Base-by-base conservation (phyloP, 2,797 vertebrate genomes). In the Morus bassanus region DNA sequence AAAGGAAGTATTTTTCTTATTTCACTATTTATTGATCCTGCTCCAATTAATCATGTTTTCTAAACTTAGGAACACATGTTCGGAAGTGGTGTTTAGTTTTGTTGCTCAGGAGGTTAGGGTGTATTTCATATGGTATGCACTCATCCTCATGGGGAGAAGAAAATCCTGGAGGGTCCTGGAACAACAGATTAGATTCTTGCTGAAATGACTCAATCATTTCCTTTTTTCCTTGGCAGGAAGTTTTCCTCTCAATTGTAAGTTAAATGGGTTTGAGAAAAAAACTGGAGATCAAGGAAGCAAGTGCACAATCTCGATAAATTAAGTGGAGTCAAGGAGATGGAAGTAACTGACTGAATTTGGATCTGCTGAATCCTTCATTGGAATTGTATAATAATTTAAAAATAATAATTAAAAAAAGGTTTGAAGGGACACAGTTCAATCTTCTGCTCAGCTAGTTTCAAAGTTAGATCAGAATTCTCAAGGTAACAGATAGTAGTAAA, bases 71-170 rank as follows among this genome's bases (percentile, higher is more conserved):
- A 89, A 90, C 95, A 93, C 2, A 0, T 97, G 94, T 95, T 95
- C 4, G 4, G 88, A 87, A 91, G 64, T 94, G 60, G 35, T 85
- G 65, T 72, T 95, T 80, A 68, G 59, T 74, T 96, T 56, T 78
- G 74, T 85, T 93, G 76, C 86, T 94, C 60, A 8, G 85, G 87
- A 89, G 90, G 21, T 68, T 83, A 28, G 82, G 33, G 80, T 92
- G 68, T 82, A 61, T 90, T 96, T 95, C 90, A 85, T 89, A 31
- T 70, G 91, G 70, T 84, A 82, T 95, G 92, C 67, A 65, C 41
- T 92, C 21, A 18, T 94, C 54, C 74, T 88, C 80, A n/a, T 1
- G 88, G 61, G 88, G 53, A 81, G 88, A 65, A 77, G 39, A 95
- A 96, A 91, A 90, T 91, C 76, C 79, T 94, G 65, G 70, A 85